Conservation (phyloP, 2,888 invertebrate species). For the Drosophila cognata region DNA sequence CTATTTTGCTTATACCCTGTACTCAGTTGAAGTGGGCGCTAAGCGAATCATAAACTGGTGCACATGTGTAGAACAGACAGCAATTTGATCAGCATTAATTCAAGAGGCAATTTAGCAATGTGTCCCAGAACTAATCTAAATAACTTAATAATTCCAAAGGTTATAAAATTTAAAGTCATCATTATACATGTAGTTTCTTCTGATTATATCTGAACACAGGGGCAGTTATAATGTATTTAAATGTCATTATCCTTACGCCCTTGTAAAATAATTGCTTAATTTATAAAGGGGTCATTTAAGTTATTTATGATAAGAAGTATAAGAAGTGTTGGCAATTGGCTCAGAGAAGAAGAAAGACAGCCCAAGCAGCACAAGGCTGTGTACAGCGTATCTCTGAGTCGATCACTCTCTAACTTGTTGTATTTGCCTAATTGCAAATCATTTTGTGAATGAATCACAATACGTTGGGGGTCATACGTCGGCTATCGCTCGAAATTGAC, state of each 20-base stretch:
- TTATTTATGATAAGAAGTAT: not conserved
- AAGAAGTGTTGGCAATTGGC: not conserved
- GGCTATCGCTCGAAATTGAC: not conserved
- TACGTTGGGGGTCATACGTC: not conserved
- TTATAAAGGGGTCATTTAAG: not conserved
- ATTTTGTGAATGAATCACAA: constrained; percentile 62
- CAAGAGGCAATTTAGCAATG: not conserved
- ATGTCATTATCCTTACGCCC: not conserved
- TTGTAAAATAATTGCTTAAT: not conserved
- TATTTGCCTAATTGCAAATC: constrained; percentile 44
- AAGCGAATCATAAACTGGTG: not conserved
- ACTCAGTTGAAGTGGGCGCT: not conserved
- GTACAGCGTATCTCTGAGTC: not conserved
- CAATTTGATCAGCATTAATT: not conserved
- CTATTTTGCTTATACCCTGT: constrained; percentile 15
- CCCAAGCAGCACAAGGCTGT: not conserved
- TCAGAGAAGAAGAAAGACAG: not conserved
- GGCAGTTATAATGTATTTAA: not conserved
- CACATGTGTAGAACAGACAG: not conserved
- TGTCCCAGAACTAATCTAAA: not conserved
- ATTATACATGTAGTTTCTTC: not conserved
- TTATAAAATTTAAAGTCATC: not conserved
- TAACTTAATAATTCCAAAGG: not conserved
- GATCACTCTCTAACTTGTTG: not conserved
- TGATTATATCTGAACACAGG: not conserved